These are phyloP conservation scores for Microplitis mediator DNA, from an alignment of 1,140 invertebrate genomes.

Conservation along the genomic window DNA sequence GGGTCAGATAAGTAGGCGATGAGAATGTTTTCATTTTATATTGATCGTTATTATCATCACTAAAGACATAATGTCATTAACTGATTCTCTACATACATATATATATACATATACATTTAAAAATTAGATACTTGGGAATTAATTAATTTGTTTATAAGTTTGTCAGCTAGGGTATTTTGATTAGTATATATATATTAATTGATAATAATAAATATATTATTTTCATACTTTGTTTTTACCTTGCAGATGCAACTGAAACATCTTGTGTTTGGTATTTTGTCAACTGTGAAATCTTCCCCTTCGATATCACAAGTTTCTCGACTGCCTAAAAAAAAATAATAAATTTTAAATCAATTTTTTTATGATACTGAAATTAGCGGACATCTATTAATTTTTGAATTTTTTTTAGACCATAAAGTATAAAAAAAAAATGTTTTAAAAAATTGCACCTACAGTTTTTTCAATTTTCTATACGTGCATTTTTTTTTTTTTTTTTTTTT, in stretches of 20 bases:
- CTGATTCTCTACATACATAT: background rate
- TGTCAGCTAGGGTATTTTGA: too few species aligned
- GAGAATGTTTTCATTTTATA: constrained; percentile 3
- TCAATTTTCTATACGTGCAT: too few species aligned
- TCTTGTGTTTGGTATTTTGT: constrained; percentile 53
- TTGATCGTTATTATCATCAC: too few species aligned
- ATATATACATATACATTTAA: too few species aligned
- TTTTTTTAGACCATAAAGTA: too few species aligned
- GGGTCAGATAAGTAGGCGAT: constrained; percentile 34
- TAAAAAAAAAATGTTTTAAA: too few species aligned
- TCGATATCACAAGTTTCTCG: constrained; percentile 53
- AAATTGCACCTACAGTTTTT: too few species aligned
- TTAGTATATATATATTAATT: background rate
- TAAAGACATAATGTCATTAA: background rate
- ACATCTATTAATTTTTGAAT: too few species aligned
- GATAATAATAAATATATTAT: background rate
- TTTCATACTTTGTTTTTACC: constrained; percentile 38
- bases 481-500: too few species aligned
- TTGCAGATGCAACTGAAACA: constrained; percentile 57
- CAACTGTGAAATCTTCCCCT: constrained; percentile 53
- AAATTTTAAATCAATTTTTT: background rate
- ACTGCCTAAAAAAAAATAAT: constrained; percentile 40
- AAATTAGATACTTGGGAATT: too few species aligned
- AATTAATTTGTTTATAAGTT: too few species aligned
- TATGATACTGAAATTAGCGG: too few species aligned